A percentile compares a stretch with the other conserved stretches of the same genome.
Evolutionary conservation across 2,113 vertebrate species (phyloP).

Genomic region (Varanus komodoensis): DNA sequence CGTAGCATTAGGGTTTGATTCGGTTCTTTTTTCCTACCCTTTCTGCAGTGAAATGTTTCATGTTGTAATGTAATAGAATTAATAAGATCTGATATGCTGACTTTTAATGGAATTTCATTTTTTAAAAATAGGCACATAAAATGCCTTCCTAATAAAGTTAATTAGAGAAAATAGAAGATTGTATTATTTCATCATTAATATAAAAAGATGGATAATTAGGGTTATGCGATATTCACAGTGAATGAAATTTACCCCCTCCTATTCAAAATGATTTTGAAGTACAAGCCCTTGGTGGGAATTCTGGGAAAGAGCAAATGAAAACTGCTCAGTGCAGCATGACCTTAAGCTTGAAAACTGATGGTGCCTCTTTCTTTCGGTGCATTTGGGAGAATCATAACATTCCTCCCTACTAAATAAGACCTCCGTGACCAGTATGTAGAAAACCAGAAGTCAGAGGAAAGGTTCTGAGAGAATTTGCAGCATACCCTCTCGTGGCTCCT

Average conservation of each 20-base stretch:
- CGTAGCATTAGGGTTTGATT: conserved; percentile 72
- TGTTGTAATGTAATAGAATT: conserved; percentile 77
- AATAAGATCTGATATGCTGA: conserved; percentile 81
- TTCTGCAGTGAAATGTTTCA: conserved; percentile 74
- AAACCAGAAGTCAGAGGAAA: neutral
- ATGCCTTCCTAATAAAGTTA: conserved; percentile 82
- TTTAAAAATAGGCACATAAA: conserved; percentile 80
- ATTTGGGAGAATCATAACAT: neutral
- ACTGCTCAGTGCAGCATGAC: neutral
- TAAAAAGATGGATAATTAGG: conserved; percentile 80
- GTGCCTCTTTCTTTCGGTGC: no score
- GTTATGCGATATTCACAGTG: conserved; percentile 63
- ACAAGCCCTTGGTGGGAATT: neutral
- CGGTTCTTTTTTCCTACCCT: conserved; percentile 61
- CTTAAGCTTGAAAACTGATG: neutral
- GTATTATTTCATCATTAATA: conserved; percentile 81
- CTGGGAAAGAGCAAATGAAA: conserved; percentile 1
- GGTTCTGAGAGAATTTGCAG: no score
- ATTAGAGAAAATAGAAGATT: conserved; percentile 83
- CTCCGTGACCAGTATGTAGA: neutral
- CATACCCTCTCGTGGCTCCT: no score
- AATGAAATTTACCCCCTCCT: conserved; percentile 65
- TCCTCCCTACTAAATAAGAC: neutral
- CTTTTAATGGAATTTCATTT: conserved; percentile 83
- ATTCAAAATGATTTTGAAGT: conserved; percentile 39